These are phyloP conservation scores for Trichopoda pennipes DNA, from an alignment of 2,888 invertebrate species.

Conservation along the genomic window DNA sequence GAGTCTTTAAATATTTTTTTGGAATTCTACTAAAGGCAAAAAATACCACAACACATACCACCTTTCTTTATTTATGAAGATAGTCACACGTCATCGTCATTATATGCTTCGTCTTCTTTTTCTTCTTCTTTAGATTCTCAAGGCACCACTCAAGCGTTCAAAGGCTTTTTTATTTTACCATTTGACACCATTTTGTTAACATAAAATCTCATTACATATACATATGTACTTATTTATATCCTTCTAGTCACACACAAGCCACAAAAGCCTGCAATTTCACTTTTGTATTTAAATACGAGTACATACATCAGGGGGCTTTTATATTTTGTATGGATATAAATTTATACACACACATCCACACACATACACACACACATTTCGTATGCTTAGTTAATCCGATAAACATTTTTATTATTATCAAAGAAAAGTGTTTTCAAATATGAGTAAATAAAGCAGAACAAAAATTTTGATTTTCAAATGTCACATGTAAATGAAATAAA, in stretches of 20 bases:
- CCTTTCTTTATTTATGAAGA: slow-evolving; percentile 9
- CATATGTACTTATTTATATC: slow-evolving; percentile 31
- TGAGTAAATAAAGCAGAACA: too few species aligned
- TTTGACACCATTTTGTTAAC: slow-evolving; percentile 67
- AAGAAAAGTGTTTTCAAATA: background rate
- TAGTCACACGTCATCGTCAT: slow-evolving; percentile 44
- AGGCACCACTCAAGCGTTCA: slow-evolving; percentile 68
- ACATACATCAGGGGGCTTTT: background rate
- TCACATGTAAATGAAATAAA: too few species aligned
- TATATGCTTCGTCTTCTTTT: too few species aligned
- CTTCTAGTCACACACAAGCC: slow-evolving; percentile 22
- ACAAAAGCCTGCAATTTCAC: background rate
- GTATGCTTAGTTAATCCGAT: background rate
- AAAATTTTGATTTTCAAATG: too few species aligned
- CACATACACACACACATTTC: too few species aligned
- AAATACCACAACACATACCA: slow-evolving; percentile 13
- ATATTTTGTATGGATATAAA: background rate
- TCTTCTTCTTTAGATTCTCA: slow-evolving; percentile 55
- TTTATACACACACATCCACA: too few species aligned
- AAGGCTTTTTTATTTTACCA: slow-evolving; percentile 66
- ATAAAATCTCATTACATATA: slow-evolving; percentile 50
- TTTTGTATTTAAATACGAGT: background rate
- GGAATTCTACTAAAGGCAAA: slow-evolving; percentile 33
- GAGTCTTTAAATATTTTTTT: slow-evolving; percentile 24
- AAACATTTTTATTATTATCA: background rate